Conservation (phyloP, 2,888 invertebrate species). For the Lissonota sp. region DNA sequence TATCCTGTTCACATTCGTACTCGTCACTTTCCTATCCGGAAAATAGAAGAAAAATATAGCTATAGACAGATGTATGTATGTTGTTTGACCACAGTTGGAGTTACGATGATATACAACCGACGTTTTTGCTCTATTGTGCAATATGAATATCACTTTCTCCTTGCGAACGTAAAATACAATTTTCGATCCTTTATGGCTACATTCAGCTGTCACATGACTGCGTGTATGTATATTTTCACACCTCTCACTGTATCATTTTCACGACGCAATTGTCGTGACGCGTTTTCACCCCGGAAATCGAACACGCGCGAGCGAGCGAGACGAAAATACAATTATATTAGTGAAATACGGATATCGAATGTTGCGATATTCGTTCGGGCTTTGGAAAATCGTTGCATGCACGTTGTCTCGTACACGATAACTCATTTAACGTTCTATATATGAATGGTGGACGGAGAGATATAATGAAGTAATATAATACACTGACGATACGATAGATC, state of each 20-base stretch:
- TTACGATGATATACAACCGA: constrained; percentile 15
- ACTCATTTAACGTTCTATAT: constrained; percentile 56
- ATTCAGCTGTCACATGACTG: neutral
- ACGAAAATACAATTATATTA: constrained; percentile 60
- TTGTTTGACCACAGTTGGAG: constrained; percentile 37
- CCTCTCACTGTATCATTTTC: constrained; percentile 46
- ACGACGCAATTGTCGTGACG: constrained; percentile 51
- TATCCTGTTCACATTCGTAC: constrained; percentile 9
- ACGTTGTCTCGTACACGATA: constrained; percentile 39
- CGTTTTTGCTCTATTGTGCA: constrained; percentile 2
- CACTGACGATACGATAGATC: constrained; percentile 53
- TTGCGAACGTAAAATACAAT: constrained; percentile 45
- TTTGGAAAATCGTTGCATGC: constrained; percentile 46
- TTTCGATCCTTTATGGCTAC: constrained; percentile 37
- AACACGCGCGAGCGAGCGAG: constrained; percentile 10
- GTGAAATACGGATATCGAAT: constrained; percentile 59
- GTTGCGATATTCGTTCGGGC: constrained; percentile 32
- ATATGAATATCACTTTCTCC: neutral
- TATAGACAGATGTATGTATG: constrained; percentile 26
- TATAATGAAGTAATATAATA: constrained; percentile 56
- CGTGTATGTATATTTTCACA: constrained; percentile 6
- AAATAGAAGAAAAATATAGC: constrained; percentile 10
- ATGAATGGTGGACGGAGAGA: neutral
- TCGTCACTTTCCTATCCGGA: neutral
- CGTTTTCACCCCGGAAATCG: constrained; percentile 14